Evolutionary conservation across 2,113 vertebrate genomes (phyloP).

Genomic region (Puntigrus tetrazona): DNA sequence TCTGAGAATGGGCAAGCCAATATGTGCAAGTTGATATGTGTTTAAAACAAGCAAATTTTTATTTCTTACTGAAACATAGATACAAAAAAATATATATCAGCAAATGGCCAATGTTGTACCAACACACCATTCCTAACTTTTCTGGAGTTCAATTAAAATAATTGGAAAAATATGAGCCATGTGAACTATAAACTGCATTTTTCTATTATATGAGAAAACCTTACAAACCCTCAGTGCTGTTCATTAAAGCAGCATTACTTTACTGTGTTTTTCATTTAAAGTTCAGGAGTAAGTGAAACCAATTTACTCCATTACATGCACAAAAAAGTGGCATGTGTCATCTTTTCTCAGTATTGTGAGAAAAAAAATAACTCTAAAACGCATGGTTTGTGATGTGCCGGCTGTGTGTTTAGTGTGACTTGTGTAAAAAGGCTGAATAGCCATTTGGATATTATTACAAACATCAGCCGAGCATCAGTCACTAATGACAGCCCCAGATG

Average conservation of each 20-base stretch:
- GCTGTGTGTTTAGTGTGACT: constrained; percentile 21
- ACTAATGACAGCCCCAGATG: constrained; percentile 49
- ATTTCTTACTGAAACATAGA: neutral
- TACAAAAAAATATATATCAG: too few species aligned
- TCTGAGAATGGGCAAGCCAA: neutral
- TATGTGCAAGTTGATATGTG: too few species aligned
- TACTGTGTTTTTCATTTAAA: neutral
- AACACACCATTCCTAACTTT: neutral
- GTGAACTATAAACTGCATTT: constrained; percentile 2
- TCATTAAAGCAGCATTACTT: neutral
- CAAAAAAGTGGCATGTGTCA: neutral
- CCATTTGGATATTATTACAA: constrained; percentile 41
- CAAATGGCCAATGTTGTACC: neutral
- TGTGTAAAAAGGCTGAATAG: constrained; percentile 25
- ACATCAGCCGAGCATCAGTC: constrained; percentile 36
- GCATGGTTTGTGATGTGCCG: neutral
- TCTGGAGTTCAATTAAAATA: neutral
- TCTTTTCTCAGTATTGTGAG: constrained; percentile 5
- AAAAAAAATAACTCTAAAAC: neutral
- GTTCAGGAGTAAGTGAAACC: neutral
- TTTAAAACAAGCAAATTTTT: neutral
- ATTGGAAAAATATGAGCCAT: neutral
- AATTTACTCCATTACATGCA: neutral
- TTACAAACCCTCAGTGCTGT: neutral
- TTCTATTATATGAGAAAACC: neutral